These are phyloP conservation scores for Arctia plantaginis DNA, from an alignment of 2,888 invertebrate species.

Conservation along the genomic window DNA sequence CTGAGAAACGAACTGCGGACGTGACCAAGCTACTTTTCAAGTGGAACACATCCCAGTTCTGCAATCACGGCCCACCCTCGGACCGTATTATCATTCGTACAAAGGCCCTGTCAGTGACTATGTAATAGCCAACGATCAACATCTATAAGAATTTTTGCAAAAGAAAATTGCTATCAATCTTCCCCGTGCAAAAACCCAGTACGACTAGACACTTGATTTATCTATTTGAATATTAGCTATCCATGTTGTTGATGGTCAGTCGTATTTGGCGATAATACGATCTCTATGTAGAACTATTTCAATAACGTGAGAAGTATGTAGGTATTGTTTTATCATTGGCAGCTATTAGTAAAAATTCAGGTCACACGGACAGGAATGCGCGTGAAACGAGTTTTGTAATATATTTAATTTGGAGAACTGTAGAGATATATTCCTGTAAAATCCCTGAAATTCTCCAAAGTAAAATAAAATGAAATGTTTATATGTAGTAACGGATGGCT, in stretches of 20 bases:
- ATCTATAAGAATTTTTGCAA: conserved; percentile 67
- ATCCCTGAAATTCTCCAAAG: neutral
- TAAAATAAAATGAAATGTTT: neutral
- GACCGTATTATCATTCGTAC: conserved; percentile 68
- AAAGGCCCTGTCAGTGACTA: conserved; percentile 59
- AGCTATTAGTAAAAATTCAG: conserved; percentile 46
- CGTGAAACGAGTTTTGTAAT: neutral
- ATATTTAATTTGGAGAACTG: neutral
- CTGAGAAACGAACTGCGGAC: conserved; percentile 53
- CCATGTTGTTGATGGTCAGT: conserved; percentile 54
- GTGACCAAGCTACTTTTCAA: conserved; percentile 71
- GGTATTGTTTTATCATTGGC: conserved; percentile 44
- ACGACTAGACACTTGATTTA: conserved; percentile 76
- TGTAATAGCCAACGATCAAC: conserved; percentile 66
- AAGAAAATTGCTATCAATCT: conserved; percentile 76
- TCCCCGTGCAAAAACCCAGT: conserved; percentile 71
- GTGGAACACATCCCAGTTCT: conserved; percentile 58
- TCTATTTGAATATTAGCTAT: conserved; percentile 80
- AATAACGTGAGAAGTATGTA: conserved; percentile 5
- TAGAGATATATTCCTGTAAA: neutral
- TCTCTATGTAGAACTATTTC: conserved; percentile 46
- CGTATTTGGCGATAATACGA: conserved; percentile 46
- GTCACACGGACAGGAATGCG: conserved; percentile 25
- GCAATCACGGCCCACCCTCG: conserved; percentile 61
- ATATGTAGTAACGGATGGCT: conserved; percentile 29